Base-by-base conservation (phyloP, 2,113 vertebrate genomes). In the Fukomys damarensis region DNA sequence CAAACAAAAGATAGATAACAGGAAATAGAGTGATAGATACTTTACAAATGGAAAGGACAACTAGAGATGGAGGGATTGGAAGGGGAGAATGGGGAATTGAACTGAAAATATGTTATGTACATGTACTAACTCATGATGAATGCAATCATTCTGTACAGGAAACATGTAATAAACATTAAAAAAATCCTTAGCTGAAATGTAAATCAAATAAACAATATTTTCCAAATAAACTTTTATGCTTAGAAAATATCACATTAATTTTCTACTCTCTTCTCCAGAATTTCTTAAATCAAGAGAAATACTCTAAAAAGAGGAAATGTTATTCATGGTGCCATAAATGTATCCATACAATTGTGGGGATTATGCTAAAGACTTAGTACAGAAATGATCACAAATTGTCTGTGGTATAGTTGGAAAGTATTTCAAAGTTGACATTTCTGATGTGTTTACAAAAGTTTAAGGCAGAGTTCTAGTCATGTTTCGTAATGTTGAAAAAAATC, bases 401-500 rank as follows among this genome's bases (percentile, higher is more conserved):
- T 72, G 5, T 41, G 8, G 43, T 32, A 1, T 46, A 58, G 22
- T 38, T 88, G 19, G 19, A 86, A 22, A 93, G n/a, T 24, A 76
- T 66, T 92, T 68, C n/a, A 65, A 35, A 93, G 30, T 19, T 72
- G 35, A 35, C 56, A 72, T 81, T 80, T 96, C 43, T 74, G 17
- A 56, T 80, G 35, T 43, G 9, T 84, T 94, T 89, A 52, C 49
- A 43, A 94, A 83, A 66, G 8, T 35, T 32, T 70, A 30, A 94
- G 41, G 68, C 41, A 16, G 4, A n/a, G 9, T 84, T 90, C 35
- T 68, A 82, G 11, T 5, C 54, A 32, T 80, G 19, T 91, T 43
- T 76, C 66, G 76, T 77, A 81, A 70, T 80, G 9, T 86, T 84
- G 70, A 68, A 85, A 76, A 96, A 84, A 68, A 89, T 49, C 22